Conservation (phyloP, 2,888 invertebrate genomes). For the Endomychus coccineus region DNA sequence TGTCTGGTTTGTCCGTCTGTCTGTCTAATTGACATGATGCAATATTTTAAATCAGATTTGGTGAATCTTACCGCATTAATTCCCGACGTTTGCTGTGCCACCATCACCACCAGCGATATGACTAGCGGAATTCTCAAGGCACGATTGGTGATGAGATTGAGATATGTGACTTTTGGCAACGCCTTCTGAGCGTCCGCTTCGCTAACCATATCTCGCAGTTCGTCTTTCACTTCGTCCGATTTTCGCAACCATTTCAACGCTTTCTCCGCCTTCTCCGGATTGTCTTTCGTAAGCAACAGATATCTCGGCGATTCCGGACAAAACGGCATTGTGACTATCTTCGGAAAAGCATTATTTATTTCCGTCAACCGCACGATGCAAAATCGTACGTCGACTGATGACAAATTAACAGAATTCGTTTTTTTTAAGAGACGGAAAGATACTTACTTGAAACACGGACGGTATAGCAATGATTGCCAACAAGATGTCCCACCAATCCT, state of each 20-base stretch:
- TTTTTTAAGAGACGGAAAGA: no score
- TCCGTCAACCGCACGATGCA: no score
- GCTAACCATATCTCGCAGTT: slow-evolving; percentile 73
- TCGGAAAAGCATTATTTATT: no score
- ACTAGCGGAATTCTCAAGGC: slow-evolving; percentile 68
- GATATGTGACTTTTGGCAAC: slow-evolving; percentile 60
- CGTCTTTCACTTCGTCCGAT: slow-evolving; percentile 68
- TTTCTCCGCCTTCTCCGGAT: slow-evolving; percentile 64
- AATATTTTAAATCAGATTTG: no score
- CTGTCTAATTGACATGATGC: no score
- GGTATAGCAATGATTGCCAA: slow-evolving; percentile 60
- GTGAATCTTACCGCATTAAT: slow-evolving; percentile 70
- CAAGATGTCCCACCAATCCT: slow-evolving; percentile 65
- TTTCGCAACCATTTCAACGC: slow-evolving; percentile 74
- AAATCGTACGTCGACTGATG: no score
- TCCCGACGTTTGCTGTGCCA: slow-evolving; percentile 83
- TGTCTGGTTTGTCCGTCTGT: no score
- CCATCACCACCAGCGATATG: slow-evolving; percentile 74
- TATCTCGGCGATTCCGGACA: slow-evolving; percentile 85
- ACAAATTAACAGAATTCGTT: no score
- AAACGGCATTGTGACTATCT: slow-evolving; percentile 53
- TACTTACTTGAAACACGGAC: slow-evolving; percentile 51
- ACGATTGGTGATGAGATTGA: slow-evolving; percentile 63
- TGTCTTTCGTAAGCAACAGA: slow-evolving; percentile 58
- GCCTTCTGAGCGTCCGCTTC: slow-evolving; percentile 42